Evolutionary conservation across 1,140 invertebrate genomes (phyloP).

Genomic region (Drosophila novamexicana): DNA sequence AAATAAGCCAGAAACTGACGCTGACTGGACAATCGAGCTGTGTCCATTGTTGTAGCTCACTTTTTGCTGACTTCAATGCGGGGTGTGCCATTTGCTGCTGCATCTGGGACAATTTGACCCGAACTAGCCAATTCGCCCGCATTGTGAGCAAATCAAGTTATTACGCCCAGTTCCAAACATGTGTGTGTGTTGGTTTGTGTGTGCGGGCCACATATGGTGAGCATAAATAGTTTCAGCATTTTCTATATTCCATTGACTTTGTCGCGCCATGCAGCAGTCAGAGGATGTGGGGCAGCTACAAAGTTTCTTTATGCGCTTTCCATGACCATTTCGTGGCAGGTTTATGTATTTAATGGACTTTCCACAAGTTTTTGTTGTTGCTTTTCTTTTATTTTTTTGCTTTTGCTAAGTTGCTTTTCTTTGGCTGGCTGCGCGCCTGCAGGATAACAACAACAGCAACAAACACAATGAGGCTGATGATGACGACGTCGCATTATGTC

Average conservation of each 20-base stretch:
- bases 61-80: conserved; percentile 52
- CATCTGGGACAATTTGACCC: conserved; percentile 62
- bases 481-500: conserved; percentile 68
- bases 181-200: conserved; percentile 23
- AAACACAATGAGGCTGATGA: conserved; percentile 21
- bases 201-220: conserved; percentile 72
- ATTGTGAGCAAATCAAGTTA: conserved; percentile 79
- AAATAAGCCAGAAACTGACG: conserved; percentile 67
- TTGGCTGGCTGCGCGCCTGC: conserved; percentile 16
- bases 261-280: conserved; percentile 30
- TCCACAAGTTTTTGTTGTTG: conserved; percentile 63
- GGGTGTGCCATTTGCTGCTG: conserved; percentile 57
- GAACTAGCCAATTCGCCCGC: conserved; percentile 45
- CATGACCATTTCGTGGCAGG: conserved; percentile 82
- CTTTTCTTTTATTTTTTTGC: conserved; percentile 14
- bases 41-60: conserved; percentile 22
- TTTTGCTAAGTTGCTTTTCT: conserved; percentile 31
- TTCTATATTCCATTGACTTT: conserved; percentile 64
- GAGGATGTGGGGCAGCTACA: conserved; percentile 35
- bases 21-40: conserved; percentile 67
- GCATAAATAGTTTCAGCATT: conserved; percentile 72
- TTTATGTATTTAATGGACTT: conserved; percentile 83
- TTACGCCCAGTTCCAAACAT: conserved; percentile 47
- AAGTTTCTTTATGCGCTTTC: conserved; percentile 83
- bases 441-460: conserved; percentile 16